Base-by-base conservation (phyloP, 2,797 vertebrate genomes). In the Propithecus deckenii region DNA sequence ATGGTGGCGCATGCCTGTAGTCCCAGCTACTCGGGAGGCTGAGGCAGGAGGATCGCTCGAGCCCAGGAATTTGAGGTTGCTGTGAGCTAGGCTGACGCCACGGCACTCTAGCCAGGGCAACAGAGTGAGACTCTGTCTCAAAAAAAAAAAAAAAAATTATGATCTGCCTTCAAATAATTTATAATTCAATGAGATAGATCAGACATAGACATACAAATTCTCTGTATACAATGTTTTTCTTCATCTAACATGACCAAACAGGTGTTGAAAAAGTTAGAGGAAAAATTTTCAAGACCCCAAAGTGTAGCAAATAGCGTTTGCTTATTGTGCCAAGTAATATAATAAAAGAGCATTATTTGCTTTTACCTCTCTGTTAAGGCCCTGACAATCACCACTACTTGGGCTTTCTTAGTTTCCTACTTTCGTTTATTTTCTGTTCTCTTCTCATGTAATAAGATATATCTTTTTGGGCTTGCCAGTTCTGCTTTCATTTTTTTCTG, bases 351-450 rank as follows among this genome's bases (percentile, higher is more conserved):
- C 48, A 74, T 52, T 50, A 86, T 80, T 94, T 91, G 95, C 52
- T 85, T 89, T 92, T 92, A 63, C 79, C 41, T 95, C 71, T 74
- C 90, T 93, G 50, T 76, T 71, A 95, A 81, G 74, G 91, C 28
- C 13, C 18, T 90, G 76, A 91, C 38, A 97, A 59, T 86, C 59
- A 28, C 25, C 15, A 13, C 23, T 69, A 35, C 71, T 94, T 95
- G 83, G 86, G 89, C 83, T 95, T 95, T 55, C 67, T 85, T 72
- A 43, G 71, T 93, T 78, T 96, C 43, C 88, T 94, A 96, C 84
- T 79, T 97, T 92, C 28, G 80, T 96, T 97, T 96, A 92, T 96
- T 98, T 97, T 96, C 93, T 95, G 50, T 95, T 96, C 93, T 93
- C 85, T 32, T 35, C 67, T 96, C 86, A 63, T 83, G 78, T 95